These are phyloP conservation scores for Plumapathes pennacea DNA, from an alignment of 92 coral and sea anemone genomes.

Conservation along the genomic window DNA sequence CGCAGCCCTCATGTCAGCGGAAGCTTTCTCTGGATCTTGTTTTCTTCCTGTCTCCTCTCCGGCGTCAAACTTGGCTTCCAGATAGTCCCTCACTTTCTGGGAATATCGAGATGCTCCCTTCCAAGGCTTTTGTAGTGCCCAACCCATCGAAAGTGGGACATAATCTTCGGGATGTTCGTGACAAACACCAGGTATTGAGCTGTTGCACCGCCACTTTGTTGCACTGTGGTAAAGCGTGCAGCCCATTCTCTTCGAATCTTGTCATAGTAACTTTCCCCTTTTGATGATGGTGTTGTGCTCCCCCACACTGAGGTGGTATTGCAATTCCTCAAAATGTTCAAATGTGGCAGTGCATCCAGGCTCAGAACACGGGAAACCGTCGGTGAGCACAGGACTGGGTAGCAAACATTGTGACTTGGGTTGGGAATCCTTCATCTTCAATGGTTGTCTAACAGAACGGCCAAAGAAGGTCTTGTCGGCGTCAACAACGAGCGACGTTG, in stretches of 20 bases:
- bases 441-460: background rate
- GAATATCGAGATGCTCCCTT: slow-evolving; percentile 21
- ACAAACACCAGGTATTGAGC: no score
- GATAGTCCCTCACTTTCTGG: slow-evolving; percentile 17
- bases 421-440: slow-evolving; percentile 3
- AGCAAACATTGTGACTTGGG: no score
- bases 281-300: no score
- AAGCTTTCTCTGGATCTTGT: slow-evolving; percentile 21
- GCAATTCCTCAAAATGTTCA: slow-evolving; percentile 23
- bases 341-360: slow-evolving; percentile 21
- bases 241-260: slow-evolving; percentile 51
- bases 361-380: slow-evolving; percentile 24
- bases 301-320: slow-evolving; percentile 29
- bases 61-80: slow-evolving; percentile 25
- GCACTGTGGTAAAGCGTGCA: slow-evolving; percentile 22
- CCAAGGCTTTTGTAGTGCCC: slow-evolving; percentile 44
- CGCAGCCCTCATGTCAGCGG: slow-evolving; percentile 24
- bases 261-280: no score
- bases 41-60: slow-evolving; percentile 31
- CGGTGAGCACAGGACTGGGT: background rate
- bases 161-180: no score
- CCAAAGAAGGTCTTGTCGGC: slow-evolving; percentile 27
- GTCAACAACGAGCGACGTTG: slow-evolving; percentile 27
- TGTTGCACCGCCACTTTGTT: slow-evolving; percentile 4
- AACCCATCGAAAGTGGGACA: slow-evolving; percentile 34